phyloP scores from a whole-genome alignment of 2,113 vertebrate species.

The Nycticryphes semicollaris region DNA sequence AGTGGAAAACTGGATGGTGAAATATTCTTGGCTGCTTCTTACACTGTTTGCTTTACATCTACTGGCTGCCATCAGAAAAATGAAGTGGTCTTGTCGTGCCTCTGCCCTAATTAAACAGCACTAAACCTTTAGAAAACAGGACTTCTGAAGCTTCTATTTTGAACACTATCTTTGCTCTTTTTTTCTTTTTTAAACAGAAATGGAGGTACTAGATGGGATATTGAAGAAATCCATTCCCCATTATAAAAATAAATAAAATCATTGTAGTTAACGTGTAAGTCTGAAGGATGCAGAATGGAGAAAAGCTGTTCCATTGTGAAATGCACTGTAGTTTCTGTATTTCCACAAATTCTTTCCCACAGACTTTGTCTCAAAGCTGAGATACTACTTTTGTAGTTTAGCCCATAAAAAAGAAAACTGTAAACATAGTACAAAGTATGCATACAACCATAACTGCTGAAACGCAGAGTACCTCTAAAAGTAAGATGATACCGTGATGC shows the following conservation, averaged over 20 bases:
- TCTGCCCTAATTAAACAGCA: not conserved
- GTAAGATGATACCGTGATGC: not conserved
- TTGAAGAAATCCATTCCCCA: not conserved
- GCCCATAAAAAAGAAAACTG: not conserved
- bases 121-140: not conserved
- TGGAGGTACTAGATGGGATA: not conserved
- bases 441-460: not conserved
- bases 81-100: not conserved
- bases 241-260: not conserved
- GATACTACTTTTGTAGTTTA: not conserved
- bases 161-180: not conserved
- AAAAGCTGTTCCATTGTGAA: not conserved
- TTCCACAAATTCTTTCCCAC: not conserved
- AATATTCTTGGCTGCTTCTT: constrained; percentile 1
- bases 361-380: not conserved
- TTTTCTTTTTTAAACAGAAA: not conserved
- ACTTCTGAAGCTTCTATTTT: not conserved
- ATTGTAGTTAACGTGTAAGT: not conserved
- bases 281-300: not conserved
- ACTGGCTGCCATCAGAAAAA: not conserved
- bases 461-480: not conserved
- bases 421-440: not conserved
- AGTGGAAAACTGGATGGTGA: not conserved
- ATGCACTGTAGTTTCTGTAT: not conserved
- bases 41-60: not conserved